Conservation (phyloP, 2,113 vertebrate species). For the Atractosteus spatula region DNA sequence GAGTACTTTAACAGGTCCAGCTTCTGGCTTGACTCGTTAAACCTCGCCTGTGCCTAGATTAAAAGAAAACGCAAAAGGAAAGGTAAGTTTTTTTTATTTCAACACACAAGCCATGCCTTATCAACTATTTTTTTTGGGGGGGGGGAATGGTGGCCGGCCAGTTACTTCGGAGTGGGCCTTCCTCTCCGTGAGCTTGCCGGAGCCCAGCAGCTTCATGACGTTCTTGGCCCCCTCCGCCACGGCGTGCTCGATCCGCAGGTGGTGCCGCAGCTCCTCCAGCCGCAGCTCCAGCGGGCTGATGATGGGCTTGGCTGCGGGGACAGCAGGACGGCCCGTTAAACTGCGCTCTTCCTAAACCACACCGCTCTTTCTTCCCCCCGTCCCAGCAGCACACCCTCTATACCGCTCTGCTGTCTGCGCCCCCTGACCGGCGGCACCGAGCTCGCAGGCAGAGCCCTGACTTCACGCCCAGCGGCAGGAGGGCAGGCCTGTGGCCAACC, state of each 20-base stretch:
- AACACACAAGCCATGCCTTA: too few species aligned
- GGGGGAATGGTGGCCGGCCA: too few species aligned
- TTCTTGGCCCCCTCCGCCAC: constrained; percentile 98
- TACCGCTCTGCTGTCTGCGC: too few species aligned
- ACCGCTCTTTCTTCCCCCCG: not conserved
- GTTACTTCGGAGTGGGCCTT: constrained; percentile 71
- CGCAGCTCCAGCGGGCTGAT: constrained; percentile 96
- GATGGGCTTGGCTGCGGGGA: constrained; percentile 84
- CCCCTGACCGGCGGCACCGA: too few species aligned
- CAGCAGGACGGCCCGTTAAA: constrained; percentile 11
- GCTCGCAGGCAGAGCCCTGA: too few species aligned
- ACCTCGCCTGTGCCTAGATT: constrained; percentile 87
- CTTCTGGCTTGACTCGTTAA: constrained; percentile 97
- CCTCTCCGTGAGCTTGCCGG: constrained; percentile 94
- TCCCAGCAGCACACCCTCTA: too few species aligned
- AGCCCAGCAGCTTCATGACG: constrained; percentile 95
- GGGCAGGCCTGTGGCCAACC: too few species aligned
- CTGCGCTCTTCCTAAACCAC: not conserved
- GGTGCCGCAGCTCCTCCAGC: constrained; percentile 95
- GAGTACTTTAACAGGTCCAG: constrained; percentile 93
- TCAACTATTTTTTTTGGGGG: too few species aligned
- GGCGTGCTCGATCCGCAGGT: constrained; percentile 95
- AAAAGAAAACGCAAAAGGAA: constrained; percentile 22
- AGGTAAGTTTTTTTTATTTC: too few species aligned
- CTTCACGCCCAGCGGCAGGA: too few species aligned